These are phyloP conservation scores for Oligia strigilis DNA, from an alignment of 2,888 invertebrate species.

Conservation along the genomic window DNA sequence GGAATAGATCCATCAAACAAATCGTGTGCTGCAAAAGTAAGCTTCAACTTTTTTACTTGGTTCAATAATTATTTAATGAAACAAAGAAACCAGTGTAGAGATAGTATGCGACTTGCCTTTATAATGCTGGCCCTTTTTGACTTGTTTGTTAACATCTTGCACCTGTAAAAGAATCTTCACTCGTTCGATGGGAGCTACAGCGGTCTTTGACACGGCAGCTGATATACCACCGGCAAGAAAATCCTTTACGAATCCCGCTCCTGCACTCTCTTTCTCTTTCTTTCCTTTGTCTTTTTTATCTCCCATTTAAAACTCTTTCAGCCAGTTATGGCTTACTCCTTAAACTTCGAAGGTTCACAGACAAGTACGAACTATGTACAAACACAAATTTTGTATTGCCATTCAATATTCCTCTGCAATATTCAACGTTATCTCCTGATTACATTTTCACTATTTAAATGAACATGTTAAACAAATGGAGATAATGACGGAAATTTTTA, in stretches of 20 bases:
- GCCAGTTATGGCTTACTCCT: background rate
- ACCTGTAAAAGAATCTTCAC: conserved; percentile 98
- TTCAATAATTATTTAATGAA: background rate
- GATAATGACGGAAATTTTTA: conserved; percentile 11
- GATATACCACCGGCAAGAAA: conserved; percentile 97
- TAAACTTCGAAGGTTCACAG: background rate
- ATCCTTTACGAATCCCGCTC: conserved; percentile 91
- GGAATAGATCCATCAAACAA: background rate
- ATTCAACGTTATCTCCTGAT: background rate
- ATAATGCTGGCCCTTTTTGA: conserved; percentile 96
- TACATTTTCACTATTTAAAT: conserved; percentile 16
- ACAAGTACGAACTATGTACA: background rate
- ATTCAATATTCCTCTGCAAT: background rate
- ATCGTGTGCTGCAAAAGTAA: background rate
- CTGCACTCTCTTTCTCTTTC: background rate
- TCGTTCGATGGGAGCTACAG: conserved; percentile 98
- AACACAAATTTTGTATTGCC: conserved; percentile 5
- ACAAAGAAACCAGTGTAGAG: background rate
- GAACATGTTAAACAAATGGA: background rate
- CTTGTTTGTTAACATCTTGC: conserved; percentile 98
- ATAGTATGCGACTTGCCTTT: conserved; percentile 89
- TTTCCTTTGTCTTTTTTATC: background rate
- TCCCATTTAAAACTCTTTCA: conserved; percentile 25
- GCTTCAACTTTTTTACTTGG: background rate
- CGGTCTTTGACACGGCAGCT: conserved; percentile 98